Conservation (phyloP, 2,797 vertebrate genomes). For the Poecilia wingei region DNA sequence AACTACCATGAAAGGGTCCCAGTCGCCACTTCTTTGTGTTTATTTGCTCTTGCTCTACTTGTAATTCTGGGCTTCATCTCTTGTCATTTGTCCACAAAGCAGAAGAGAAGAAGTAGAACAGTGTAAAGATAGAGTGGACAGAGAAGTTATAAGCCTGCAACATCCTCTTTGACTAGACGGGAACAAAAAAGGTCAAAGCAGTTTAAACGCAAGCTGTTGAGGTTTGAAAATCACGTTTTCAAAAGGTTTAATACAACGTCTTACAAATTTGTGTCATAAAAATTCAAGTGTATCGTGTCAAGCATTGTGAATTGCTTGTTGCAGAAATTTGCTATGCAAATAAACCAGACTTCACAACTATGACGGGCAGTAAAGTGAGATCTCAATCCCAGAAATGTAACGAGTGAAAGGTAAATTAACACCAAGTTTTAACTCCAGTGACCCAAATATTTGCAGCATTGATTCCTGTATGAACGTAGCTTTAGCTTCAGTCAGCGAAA, state of each 20-base stretch:
- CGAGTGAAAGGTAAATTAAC: too few species aligned
- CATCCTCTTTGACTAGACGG: constrained; percentile 57
- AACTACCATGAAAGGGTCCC: not conserved
- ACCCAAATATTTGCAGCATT: not conserved
- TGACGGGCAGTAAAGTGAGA: too few species aligned
- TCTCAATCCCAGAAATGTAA: not conserved
- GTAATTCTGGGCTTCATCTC: not conserved
- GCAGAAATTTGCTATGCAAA: not conserved
- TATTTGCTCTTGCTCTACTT: not conserved
- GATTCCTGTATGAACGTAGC: not conserved
- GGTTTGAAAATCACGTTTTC: not conserved
- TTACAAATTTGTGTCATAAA: not conserved
- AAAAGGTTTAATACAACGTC: not conserved
- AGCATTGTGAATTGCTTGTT: not conserved
- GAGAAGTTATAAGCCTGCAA: constrained; percentile 47
- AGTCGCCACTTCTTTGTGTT: not conserved
- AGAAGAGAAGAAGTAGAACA: constrained; percentile 19
- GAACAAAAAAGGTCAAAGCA: not conserved
- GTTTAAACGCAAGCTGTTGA: not conserved
- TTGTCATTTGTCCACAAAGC: constrained; percentile 3
- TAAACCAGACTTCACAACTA: not conserved
- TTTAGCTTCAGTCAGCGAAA: not conserved
- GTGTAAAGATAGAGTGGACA: constrained; percentile 9
- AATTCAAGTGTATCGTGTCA: not conserved
- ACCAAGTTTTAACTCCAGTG: not conserved